Evolutionary conservation across 2,888 invertebrate species (phyloP).

Genomic region (Trachelus stipa): DNA sequence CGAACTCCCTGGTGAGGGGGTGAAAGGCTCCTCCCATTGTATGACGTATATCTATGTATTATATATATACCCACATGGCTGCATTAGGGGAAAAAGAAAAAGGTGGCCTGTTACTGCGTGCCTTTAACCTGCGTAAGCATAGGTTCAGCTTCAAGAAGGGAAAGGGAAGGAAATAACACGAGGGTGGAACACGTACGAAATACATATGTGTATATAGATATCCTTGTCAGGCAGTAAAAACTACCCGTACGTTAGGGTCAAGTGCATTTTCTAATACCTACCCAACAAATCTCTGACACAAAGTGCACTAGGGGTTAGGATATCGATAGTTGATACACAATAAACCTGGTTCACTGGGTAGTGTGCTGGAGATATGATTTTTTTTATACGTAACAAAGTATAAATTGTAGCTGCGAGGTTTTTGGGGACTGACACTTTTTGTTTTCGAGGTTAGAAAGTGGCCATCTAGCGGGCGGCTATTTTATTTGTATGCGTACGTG

Average conservation of each 20-base stretch:
- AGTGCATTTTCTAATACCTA: slow-evolving; percentile 19
- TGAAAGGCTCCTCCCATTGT: slow-evolving; percentile 14
- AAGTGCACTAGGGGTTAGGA: background rate
- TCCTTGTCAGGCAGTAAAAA: background rate
- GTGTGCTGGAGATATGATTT: background rate
- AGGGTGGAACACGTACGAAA: background rate
- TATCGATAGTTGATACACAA: background rate
- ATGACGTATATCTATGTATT: background rate
- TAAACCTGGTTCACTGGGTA: background rate
- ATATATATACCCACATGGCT: slow-evolving; percentile 7
- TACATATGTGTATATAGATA: background rate
- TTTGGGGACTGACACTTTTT: background rate
- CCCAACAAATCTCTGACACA: background rate
- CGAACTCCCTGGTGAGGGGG: slow-evolving; percentile 19
- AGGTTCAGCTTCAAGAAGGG: background rate
- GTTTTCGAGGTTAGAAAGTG: background rate
- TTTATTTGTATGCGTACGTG: background rate
- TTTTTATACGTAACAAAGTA: background rate
- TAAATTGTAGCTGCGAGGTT: background rate
- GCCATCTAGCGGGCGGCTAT: background rate
- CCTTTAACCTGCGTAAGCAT: background rate
- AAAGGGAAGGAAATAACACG: background rate
- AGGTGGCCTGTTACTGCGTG: background rate
- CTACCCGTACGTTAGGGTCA: slow-evolving; percentile 13
- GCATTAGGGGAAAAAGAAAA: slow-evolving; percentile 14